A percentile compares a stretch with the other conserved stretches of the same genome.
phyloP scores from a whole-genome alignment of 1,140 invertebrate genomes.

The Planococcus citri region DNA sequence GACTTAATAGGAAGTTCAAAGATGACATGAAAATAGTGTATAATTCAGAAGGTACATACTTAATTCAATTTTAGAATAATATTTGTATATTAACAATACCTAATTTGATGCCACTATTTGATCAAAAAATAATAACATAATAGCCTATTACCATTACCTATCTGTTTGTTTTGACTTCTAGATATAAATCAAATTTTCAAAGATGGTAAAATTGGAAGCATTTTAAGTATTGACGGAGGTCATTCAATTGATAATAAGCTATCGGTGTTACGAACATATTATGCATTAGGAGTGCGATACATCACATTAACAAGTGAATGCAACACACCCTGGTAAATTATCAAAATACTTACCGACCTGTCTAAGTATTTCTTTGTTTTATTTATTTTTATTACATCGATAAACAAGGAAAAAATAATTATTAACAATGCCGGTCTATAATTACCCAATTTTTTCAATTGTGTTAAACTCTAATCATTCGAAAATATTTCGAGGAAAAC shows the following conservation, averaged over 20 bases:
- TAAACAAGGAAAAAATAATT: too few relatives aligned
- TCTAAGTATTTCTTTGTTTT: background rate
- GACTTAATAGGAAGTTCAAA: slow-evolving; percentile 31
- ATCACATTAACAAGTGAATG: slow-evolving; percentile 67
- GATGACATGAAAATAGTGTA: background rate
- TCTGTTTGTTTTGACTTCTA: background rate
- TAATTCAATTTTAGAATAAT: background rate
- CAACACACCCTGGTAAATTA: slow-evolving; percentile 57
- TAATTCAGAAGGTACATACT: background rate
- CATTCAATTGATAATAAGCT: slow-evolving; percentile 57
- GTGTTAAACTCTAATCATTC: too few relatives aligned
- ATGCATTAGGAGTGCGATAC: slow-evolving; percentile 57
- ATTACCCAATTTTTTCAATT: too few relatives aligned
- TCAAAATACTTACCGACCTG: background rate
- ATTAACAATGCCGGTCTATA: too few relatives aligned
- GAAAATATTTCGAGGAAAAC: too few relatives aligned
- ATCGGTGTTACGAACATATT: slow-evolving; percentile 50
- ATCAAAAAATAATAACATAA: background rate
- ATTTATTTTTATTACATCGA: too few relatives aligned
- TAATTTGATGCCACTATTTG: slow-evolving; percentile 5
- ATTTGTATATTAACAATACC: too few relatives aligned
- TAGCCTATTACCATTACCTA: background rate
- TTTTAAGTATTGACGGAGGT: slow-evolving; percentile 73
- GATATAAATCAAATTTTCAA: slow-evolving; percentile 30
- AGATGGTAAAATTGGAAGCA: slow-evolving; percentile 60